These are phyloP conservation scores for Drosophila meridiana DNA, from an alignment of 2,888 invertebrate species.

Conservation along the genomic window DNA sequence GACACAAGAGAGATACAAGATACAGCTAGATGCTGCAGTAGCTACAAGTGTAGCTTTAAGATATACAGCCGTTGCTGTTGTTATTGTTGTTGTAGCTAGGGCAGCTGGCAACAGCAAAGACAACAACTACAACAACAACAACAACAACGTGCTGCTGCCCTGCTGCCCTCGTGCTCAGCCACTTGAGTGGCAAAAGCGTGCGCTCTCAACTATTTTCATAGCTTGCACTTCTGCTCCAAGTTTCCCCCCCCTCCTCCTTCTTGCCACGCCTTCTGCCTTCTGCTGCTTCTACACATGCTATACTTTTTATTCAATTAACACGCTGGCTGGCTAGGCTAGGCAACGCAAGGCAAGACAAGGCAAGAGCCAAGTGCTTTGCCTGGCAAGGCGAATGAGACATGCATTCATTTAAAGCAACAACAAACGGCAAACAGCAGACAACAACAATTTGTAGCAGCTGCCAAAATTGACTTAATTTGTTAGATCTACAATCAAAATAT, in stretches of 20 bases:
- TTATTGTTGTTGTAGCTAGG: constrained; percentile 7
- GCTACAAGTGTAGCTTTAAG: constrained; percentile 41
- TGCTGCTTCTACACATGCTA: constrained; percentile 26
- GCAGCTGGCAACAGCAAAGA: constrained; percentile 4
- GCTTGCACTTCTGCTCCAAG: constrained; percentile 32
- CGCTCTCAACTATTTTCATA: constrained; percentile 40
- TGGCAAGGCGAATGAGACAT: constrained; percentile 55
- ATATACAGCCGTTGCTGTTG: constrained; percentile 21
- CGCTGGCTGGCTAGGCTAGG: constrained; percentile 3
- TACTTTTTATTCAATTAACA: constrained; percentile 76
- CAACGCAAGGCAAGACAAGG: constrained; percentile 15
- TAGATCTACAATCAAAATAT: constrained; percentile 36
- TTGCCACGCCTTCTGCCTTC: neutral
- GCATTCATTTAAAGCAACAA: constrained; percentile 69
- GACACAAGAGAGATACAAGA: constrained; percentile 48
- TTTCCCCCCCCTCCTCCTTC: constrained; percentile 29
- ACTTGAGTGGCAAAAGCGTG: constrained; percentile 40
- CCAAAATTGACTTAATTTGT: constrained; percentile 73
- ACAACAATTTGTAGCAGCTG: constrained; percentile 48
- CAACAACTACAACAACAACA: neutral
- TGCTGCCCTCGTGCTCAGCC: constrained; percentile 19
- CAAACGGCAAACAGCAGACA: constrained; percentile 31
- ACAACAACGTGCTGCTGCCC: constrained; percentile 4
- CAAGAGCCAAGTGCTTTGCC: constrained; percentile 33
- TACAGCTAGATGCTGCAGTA: constrained; percentile 28